Evolutionary conservation across 2,797 vertebrate genomes (phyloP).

Genomic region (Pagetopsis macropterus): DNA sequence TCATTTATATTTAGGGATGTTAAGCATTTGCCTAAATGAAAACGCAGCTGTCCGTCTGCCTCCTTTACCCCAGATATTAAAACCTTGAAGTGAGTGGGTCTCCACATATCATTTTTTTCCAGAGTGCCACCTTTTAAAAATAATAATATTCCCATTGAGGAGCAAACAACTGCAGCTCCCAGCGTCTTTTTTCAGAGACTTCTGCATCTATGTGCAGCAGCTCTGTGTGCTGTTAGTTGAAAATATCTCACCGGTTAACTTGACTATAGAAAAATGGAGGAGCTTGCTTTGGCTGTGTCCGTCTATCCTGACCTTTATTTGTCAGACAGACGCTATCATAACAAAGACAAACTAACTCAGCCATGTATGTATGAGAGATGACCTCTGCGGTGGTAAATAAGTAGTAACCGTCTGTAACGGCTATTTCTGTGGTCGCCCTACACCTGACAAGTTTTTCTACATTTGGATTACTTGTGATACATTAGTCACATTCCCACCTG

Average conservation of each 20-base stretch:
- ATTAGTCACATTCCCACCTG: slow-evolving; percentile 15
- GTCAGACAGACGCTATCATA: too few species aligned
- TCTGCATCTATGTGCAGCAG: too few species aligned
- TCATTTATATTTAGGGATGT: neutral
- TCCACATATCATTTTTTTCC: too few species aligned
- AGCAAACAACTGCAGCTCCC: too few species aligned
- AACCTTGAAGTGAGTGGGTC: neutral
- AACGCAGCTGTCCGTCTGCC: neutral
- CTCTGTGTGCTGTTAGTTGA: too few species aligned
- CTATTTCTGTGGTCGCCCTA: slow-evolving; percentile 3
- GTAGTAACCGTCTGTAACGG: neutral
- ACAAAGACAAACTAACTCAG: neutral
- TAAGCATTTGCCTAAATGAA: neutral
- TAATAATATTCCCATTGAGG: too few species aligned
- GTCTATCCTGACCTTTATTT: too few species aligned
- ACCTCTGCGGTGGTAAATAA: slow-evolving; percentile 5
- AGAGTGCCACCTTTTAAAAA: too few species aligned
- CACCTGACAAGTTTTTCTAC: slow-evolving; percentile 11
- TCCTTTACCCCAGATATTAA: neutral
- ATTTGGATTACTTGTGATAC: slow-evolving; percentile 6
- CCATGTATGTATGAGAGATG: slow-evolving; percentile 4
- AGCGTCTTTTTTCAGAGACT: too few species aligned
- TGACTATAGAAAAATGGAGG: too few species aligned
- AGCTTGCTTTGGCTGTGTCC: too few species aligned
- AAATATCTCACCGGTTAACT: too few species aligned